Percentiles rank a stretch among this genome's conserved stretches.
Evolutionary conservation across 2,888 invertebrate genomes (phyloP).

Genomic region (Leucophenga maculata): DNA sequence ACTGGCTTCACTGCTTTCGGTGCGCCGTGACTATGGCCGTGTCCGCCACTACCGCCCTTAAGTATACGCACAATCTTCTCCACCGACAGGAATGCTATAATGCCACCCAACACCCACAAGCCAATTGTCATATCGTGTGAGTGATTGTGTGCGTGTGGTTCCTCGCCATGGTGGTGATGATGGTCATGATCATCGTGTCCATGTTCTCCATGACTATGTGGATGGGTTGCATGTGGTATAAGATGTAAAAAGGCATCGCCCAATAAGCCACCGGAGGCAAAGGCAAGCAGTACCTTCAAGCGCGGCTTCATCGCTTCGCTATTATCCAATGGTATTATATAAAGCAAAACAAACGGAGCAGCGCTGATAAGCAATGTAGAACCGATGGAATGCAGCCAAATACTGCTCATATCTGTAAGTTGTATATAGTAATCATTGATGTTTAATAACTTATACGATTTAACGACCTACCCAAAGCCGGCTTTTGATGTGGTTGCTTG

Average conservation of each 20-base stretch:
- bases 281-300: constrained; percentile 91
- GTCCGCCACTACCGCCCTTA: constrained; percentile 82
- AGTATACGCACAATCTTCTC: constrained; percentile 93
- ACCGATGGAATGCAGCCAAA: constrained; percentile 87
- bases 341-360: constrained; percentile 93
- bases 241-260: constrained; percentile 99
- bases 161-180: constrained; percentile 71
- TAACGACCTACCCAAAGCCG: constrained; percentile 51
- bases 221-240: constrained; percentile 93
- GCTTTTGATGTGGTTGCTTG: constrained; percentile 36
- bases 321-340: constrained; percentile 93
- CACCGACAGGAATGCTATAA: constrained; percentile 91
- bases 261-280: constrained; percentile 94
- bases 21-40: constrained; percentile 60
- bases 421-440: not conserved
- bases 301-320: constrained; percentile 87
- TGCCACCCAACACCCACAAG: constrained; percentile 93
- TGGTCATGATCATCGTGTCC: constrained; percentile 69
- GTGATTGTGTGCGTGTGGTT: constrained; percentile 76
- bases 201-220: constrained; percentile 72
- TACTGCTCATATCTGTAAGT: constrained; percentile 58
- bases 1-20: constrained; percentile 47
- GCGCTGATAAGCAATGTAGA: constrained; percentile 95
- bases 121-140: constrained; percentile 91
- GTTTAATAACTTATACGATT: not conserved